Evolutionary conservation across 2,113 vertebrate species (phyloP).

Genomic region (Boleophthalmus pectinirostris): DNA sequence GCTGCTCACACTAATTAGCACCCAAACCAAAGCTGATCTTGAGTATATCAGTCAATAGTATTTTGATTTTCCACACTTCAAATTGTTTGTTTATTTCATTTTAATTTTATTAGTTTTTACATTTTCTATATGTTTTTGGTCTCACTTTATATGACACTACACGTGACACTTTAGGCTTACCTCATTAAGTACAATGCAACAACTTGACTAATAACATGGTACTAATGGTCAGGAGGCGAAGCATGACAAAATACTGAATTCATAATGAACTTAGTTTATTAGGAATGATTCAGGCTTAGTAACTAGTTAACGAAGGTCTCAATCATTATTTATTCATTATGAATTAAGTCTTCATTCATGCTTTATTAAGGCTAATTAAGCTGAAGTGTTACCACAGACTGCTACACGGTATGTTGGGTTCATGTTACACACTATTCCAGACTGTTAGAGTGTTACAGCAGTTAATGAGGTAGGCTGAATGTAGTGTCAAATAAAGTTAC

Average conservation of each 20-base stretch:
- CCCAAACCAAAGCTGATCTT: conserved; percentile 40
- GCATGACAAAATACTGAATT: no score
- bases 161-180: neutral
- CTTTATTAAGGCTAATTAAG: no score
- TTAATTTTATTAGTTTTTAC: neutral
- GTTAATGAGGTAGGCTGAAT: neutral
- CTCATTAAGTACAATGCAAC: neutral
- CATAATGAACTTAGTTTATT: no score
- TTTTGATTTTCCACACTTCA: conserved; percentile 2
- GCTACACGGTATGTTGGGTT: neutral
- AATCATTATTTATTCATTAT: no score
- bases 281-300: no score
- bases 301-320: no score
- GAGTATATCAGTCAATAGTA: conserved; percentile 3
- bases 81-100: conserved; percentile 13
- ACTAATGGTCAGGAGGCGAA: no score
- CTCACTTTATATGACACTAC: neutral
- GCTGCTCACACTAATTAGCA: conserved; percentile 19
- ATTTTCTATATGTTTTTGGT: neutral
- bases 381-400: no score
- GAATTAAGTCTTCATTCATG: no score
- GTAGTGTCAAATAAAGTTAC: neutral
- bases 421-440: neutral
- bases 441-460: neutral
- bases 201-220: neutral